phyloP scores from a whole-genome alignment of 1,140 invertebrate species.

The Zaprionus ghesquierei region DNA sequence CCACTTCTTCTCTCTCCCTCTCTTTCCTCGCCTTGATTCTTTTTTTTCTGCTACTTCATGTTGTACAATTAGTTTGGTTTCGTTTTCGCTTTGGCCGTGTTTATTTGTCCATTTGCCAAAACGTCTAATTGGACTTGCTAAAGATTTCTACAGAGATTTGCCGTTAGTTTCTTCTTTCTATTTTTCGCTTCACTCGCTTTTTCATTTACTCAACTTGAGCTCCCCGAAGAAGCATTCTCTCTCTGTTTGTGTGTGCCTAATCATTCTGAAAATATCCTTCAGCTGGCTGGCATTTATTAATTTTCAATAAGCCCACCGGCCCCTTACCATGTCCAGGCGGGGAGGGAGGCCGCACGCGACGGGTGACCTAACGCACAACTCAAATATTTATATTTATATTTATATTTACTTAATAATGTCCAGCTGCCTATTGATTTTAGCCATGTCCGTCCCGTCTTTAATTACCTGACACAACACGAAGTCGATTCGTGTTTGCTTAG shows the following conservation, averaged over 20 bases:
- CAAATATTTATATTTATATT: constrained; percentile 29
- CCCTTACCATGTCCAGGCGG: too few relatives aligned
- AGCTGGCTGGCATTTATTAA: constrained; percentile 42
- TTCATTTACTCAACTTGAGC: constrained; percentile 25
- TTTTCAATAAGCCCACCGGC: constrained; percentile 42
- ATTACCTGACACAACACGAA: constrained; percentile 17
- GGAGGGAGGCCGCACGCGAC: constrained; percentile 26
- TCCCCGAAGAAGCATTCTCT: constrained; percentile 31
- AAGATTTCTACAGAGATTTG: constrained; percentile 81
- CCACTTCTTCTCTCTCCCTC: background rate
- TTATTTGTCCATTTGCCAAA: constrained; percentile 75
- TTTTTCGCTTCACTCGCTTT: background rate
- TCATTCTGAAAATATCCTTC: constrained; percentile 21
- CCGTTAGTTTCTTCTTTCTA: constrained; percentile 28
- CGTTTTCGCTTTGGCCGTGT: constrained; percentile 16
- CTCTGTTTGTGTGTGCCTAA: constrained; percentile 11
- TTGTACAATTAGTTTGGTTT: constrained; percentile 73
- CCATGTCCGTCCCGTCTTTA: background rate
- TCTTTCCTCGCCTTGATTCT: background rate
- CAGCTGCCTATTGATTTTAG: constrained; percentile 38
- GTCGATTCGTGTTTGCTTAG: background rate
- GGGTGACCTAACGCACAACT: constrained; percentile 13
- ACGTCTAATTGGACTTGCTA: constrained; percentile 78
- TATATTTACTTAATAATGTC: constrained; percentile 34
- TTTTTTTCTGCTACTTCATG: constrained; percentile 71